Percentiles rank a stretch among this genome's conserved stretches.
Conservation (phyloP, 2,888 invertebrate species). For the Oasisia sp. region DNA sequence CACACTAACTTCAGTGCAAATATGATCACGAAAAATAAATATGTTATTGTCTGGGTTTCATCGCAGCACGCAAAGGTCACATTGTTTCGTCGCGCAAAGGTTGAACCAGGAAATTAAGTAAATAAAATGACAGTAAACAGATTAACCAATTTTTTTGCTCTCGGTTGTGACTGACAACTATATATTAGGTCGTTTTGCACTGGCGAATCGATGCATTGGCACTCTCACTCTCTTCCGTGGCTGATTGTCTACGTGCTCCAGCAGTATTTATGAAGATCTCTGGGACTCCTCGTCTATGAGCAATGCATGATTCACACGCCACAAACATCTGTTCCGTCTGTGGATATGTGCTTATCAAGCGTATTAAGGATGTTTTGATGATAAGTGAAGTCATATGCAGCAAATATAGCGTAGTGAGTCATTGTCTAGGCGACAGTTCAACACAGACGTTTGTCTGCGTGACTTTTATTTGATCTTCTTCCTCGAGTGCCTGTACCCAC, state of each 20-base stretch:
- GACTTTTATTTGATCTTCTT: too few species aligned
- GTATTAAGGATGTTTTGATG: background rate
- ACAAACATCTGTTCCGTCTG: background rate
- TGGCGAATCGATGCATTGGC: background rate
- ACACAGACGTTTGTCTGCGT: too few species aligned
- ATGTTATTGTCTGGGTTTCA: constrained; percentile 6
- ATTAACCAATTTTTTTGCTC: background rate
- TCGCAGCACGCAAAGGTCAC: background rate
- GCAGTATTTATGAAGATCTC: background rate
- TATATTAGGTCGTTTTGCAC: background rate
- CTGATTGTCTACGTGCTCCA: background rate
- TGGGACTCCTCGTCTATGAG: background rate
- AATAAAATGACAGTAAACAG: background rate
- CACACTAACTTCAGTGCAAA: background rate
- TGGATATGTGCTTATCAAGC: background rate
- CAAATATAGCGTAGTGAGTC: too few species aligned
- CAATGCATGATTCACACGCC: background rate
- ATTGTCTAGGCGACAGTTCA: too few species aligned
- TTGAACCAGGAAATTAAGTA: background rate
- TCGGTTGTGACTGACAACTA: background rate
- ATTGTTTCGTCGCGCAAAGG: background rate
- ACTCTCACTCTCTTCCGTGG: too few species aligned
- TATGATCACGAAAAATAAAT: background rate
- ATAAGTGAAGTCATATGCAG: too few species aligned
- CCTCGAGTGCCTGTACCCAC: too few species aligned